Base-by-base conservation (phyloP, 2,113 vertebrate genomes). In the Struthidea cinerea region DNA sequence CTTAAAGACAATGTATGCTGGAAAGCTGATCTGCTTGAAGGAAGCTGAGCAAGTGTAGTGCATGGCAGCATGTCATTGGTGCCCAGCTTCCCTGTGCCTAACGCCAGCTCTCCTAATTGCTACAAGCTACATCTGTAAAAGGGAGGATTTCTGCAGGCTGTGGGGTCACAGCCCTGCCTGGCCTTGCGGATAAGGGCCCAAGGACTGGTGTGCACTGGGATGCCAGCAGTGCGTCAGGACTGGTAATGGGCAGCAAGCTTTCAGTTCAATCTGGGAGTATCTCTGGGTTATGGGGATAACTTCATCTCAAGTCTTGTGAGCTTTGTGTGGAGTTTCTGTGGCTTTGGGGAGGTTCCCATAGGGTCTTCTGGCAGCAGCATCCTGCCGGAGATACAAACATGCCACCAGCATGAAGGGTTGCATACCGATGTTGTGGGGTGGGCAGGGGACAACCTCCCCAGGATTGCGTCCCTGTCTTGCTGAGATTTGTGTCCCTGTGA, bases 41-140 rank as follows among this genome's bases (percentile, higher is more conserved):
- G 70, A 44, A 71, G 57, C 80, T 16, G 68, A 65, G 69, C 33
- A 14, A 71, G 42, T 2, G 1, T 10, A 30, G 32, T 39, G 32
- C 37, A 17, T 16, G 2, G 14, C 44, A n/a, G 27, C 2, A 8
- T 52, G 37, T 7, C 0, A 0, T 3, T 33, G 18, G 26, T 44
- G 84, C 52, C 0, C 9, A 69, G 30, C 64, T 68, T 71, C 75
- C 8, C 32, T 3, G 46, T 8, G 63, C 21, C 52, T 92, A 37
- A 50, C 67, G 52, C 23, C 50, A 68, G 16, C 3, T n/a, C 30
- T 18, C 39, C 30, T 18, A 18, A 39, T 4, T 33, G 47, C 50
- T 77, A 8, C 11, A 16, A 52, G 28, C 27, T 27, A 4, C 20
- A 20, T 27, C 60, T 3, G 1, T 30, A 22, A 56, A 57, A 44